Conservation (phyloP, 2,797 vertebrate species). For the Urocyon cinereoargenteus region DNA sequence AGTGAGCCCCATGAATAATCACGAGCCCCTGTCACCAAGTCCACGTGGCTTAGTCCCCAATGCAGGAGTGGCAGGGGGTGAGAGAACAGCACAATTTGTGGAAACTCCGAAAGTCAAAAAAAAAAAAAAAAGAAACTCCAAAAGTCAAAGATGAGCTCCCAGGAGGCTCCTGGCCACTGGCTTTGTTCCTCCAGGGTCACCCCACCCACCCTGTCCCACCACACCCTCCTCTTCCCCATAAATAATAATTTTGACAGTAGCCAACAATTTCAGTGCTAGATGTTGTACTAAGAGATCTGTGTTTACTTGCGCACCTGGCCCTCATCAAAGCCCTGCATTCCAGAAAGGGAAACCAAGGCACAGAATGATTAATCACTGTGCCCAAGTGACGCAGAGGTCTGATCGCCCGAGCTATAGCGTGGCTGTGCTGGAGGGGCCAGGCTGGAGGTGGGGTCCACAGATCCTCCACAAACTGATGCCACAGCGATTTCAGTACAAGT, state of each 20-base stretch:
- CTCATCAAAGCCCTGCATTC: neutral
- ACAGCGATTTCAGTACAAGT: rapidly evolving
- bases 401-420: neutral
- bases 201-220: rapidly evolving
- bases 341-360: neutral
- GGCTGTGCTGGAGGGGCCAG: no score
- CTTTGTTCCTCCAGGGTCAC: rapidly evolving
- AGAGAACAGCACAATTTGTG: neutral
- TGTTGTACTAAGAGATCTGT: neutral
- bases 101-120: no score
- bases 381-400: neutral
- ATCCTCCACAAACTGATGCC: rapidly evolving
- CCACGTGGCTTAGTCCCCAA: rapidly evolving
- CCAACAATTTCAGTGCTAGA: neutral
- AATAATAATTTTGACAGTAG: neutral
- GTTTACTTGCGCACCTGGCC: rapidly evolving
- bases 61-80: neutral
- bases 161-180: rapidly evolving
- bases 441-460: rapidly evolving
- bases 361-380: neutral
- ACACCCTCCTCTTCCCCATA: neutral
- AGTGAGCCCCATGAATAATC: rapidly evolving
- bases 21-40: rapidly evolving
- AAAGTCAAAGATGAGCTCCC: rapidly evolving
- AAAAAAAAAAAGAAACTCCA: no score